Evolutionary conservation across 2,888 invertebrate species (phyloP), one percentile per base, ranked within the genome.

Genomic region (Eilema sororculum): DNA sequence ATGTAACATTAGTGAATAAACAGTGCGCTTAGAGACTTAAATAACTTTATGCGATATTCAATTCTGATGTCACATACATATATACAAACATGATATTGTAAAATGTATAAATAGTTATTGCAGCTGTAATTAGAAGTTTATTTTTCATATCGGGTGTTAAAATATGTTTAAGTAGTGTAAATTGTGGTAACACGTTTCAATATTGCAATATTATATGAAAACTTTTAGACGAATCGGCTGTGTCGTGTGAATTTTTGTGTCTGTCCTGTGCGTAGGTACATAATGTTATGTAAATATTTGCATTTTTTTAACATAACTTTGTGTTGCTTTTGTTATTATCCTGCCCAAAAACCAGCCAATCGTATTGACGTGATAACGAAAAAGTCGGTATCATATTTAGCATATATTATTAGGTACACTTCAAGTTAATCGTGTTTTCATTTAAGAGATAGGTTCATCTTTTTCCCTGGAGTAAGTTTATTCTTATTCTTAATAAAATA

Each of bases 21-120:
- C 92, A 92, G 88, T 93, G 91, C 93, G 94, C 94, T 94, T 93
- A 92, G 92, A 90, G 88, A 90, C 85, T 87, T 89, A 89, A 90
- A 87, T 87, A 81, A 82, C 78, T 81, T 78, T 84, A 91, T 85
- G 90, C 91, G 87, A 87, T 82, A 89, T 84, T 82, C 80, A 83
- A 84, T 83, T 81, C 80, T 75, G 79, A 84, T 79, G 81, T 81
- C 81, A 81, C 83, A 76, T 73, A 87, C 90, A 91, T 89, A 88
- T 89, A 89, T 88, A 89, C 86, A 89, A 87, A 90, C 90, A 90
- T 88, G 81, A 86, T 91, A 91, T 90, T 92, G 87, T 94, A 93
- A 92, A 95, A 94, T 95, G 94, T 95, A 95, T 93, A 95, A 94
- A 95, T 95, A 95, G 94, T 94, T 95, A 95, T 94, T 94, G 94